Base-by-base conservation (phyloP, 2,888 invertebrate species). In the Platynereis dumerilii region DNA sequence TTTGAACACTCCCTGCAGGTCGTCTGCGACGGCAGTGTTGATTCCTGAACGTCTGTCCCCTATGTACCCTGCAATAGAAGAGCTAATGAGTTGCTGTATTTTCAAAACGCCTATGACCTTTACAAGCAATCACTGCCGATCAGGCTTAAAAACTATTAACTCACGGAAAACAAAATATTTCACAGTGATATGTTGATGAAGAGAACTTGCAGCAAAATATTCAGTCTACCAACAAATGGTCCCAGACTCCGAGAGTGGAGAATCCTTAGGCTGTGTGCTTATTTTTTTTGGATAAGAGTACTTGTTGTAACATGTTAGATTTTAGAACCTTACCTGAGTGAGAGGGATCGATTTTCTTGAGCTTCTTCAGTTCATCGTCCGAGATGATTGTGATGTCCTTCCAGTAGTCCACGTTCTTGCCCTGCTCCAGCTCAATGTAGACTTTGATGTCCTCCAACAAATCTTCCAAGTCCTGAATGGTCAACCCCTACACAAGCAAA, bases 351-450 rank as follows among this genome's bases (percentile, higher is more conserved):
- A 91, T 83, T 78, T 93, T 92, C 42, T 91, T 87, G 76, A 96
- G 86, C 85, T 94, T 95, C 78, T 91, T 90, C 3, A 82, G 86
- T 85, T 97, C 96, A 84, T 96, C 96, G 83, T 92, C 90, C 2
- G 94, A 96, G 72, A 98, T 96, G 44, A 94, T 92, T 62, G 93
- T 93, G 78, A 98, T 94, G 83, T 98, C 98, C 77, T 91, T 90
- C 98, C 98, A 98, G 86, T 96, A 98, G 79, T 92, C 90, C 59
- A 90, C 88, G 85, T 97, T 94, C 73, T 90, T 91, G 10, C 91
- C 91, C 76, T 91, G 89, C 85, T 98, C 97, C 75, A 98, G 85
- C 86, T 96, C 92, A 81, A 93, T 91, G 85, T 97, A 80, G 2
- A 86, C 86, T 85, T 94, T 93, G 65, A 99, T 98, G 80, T 99